Evolutionary conservation across 2,113 vertebrate species (phyloP).

Genomic region (Noctilio leporinus): DNA sequence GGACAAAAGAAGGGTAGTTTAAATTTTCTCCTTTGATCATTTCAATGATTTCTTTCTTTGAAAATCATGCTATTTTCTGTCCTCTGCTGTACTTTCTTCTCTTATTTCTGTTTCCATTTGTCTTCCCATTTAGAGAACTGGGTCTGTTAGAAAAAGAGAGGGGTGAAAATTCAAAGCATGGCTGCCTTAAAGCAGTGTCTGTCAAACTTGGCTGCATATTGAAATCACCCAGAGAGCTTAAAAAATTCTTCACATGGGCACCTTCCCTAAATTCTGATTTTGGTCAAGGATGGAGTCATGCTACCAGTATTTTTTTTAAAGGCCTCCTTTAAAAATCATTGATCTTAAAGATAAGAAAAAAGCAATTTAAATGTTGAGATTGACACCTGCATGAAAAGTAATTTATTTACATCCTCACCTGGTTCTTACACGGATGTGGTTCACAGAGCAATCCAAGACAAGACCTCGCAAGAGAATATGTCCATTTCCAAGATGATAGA

Average conservation of each 20-base stretch:
- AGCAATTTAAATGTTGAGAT: background rate
- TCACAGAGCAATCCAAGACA: background rate
- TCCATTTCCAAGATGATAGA: background rate
- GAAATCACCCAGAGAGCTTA: background rate
- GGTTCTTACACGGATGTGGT: background rate
- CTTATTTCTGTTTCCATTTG: background rate
- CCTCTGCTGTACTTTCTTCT: constrained; percentile 29
- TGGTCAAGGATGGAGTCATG: background rate
- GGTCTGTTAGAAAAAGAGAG: background rate
- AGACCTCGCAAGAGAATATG: background rate
- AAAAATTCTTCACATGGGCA: background rate
- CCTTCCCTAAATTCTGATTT: background rate
- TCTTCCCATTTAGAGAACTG: constrained; percentile 12
- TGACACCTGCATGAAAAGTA: background rate
- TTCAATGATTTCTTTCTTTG: constrained; percentile 29
- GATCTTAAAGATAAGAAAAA: background rate
- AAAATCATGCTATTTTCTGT: constrained; percentile 26
- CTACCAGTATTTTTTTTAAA: background rate
- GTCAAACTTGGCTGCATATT: background rate
- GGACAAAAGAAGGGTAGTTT: background rate
- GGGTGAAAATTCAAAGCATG: background rate
- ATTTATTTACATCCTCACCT: background rate
- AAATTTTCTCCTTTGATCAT: constrained; percentile 5
- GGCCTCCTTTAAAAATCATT: background rate
- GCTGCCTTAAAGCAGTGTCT: background rate